Percentiles rank a stretch among this genome's conserved stretches.
Conservation (phyloP, 2,797 vertebrate species). For the Hipposideros larvatus region DNA sequence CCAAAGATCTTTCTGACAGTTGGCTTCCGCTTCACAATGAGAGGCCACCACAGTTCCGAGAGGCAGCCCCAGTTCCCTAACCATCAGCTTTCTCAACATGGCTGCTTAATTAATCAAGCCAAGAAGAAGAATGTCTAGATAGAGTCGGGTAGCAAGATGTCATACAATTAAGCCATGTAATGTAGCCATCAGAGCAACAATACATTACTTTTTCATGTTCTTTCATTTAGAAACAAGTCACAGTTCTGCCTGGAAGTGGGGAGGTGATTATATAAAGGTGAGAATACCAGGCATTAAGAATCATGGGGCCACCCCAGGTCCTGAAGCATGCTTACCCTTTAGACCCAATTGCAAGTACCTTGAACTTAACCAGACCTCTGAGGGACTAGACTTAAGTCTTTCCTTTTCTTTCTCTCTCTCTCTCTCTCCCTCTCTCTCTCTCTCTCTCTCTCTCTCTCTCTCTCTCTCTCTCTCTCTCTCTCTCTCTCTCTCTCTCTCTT, state of each 20-base stretch:
- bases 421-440: no score
- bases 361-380: background rate
- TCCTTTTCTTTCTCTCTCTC: background rate
- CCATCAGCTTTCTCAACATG: background rate
- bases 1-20: background rate
- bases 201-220: background rate
- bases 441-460: no score
- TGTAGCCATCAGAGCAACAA: background rate
- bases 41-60: background rate
- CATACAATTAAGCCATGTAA: background rate
- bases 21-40: background rate
- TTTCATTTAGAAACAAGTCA: background rate
- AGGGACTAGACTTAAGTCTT: background rate
- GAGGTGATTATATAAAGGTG: background rate
- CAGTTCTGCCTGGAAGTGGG: background rate
- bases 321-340: background rate
- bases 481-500: no score
- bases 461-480: no score
- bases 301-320: background rate
- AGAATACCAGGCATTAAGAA: background rate
- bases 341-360: background rate
- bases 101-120: background rate
- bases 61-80: background rate
- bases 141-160: background rate
- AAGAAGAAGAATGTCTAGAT: background rate